These are phyloP conservation scores for Leptinotarsa texana DNA, from an alignment of 1,140 invertebrate species.

Conservation along the genomic window DNA sequence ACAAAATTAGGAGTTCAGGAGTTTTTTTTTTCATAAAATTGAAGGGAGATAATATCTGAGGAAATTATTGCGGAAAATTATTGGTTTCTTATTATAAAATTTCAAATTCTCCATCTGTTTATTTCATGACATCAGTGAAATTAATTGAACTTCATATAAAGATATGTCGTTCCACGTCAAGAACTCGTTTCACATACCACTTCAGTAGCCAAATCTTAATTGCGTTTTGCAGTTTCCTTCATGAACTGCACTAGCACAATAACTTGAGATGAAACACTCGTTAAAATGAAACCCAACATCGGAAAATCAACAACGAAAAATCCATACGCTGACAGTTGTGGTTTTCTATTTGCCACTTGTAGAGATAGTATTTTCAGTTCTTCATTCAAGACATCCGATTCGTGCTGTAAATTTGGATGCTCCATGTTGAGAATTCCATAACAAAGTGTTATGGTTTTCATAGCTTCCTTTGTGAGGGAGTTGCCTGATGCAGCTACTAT, in stretches of 20 bases:
- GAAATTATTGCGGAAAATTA: too few relatives aligned
- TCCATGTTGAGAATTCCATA: neutral
- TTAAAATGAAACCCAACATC: neutral
- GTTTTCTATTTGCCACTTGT: slow-evolving; percentile 20
- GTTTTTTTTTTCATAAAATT: too few relatives aligned
- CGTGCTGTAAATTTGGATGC: neutral
- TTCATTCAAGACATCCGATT: neutral
- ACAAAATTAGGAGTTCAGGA: too few relatives aligned
- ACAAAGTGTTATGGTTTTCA: neutral
- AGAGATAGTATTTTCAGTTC: neutral
- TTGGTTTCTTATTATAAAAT: too few relatives aligned
- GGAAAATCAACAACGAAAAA: neutral
- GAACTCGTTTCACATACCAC: neutral
- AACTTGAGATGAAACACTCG: neutral
- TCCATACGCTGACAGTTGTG: slow-evolving; percentile 32
- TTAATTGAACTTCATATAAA: neutral
- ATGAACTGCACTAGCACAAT: neutral
- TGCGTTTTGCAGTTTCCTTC: neutral
- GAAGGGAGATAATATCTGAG: too few relatives aligned
- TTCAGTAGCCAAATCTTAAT: neutral
- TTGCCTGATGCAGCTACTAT: neutral
- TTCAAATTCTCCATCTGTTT: neutral
- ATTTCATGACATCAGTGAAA: neutral
- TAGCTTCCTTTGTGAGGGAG: slow-evolving; percentile 6
- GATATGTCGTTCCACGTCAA: too few relatives aligned